Base-by-base conservation (phyloP, 2,797 vertebrate genomes). In the Siniperca undulata region DNA sequence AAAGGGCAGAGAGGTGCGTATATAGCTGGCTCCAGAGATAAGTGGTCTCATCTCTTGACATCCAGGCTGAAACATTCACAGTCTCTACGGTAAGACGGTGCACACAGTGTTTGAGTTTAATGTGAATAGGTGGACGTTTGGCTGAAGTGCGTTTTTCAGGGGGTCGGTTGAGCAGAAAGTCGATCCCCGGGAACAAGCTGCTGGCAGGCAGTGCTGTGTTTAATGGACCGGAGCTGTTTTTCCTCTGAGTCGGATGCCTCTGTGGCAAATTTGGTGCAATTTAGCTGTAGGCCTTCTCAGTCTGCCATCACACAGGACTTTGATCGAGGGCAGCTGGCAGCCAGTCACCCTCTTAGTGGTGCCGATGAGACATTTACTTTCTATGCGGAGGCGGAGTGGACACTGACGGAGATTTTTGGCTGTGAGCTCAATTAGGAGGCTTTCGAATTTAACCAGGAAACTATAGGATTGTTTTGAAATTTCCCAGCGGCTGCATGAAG, bases 211-310 rank as follows among this genome's bases (percentile, higher is more conserved):
- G 17, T 38, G 72, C 48, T 50, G 72, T 64, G 77, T 55, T 73
- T 82, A 84, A 84, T 78, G 83, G 73, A 59, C 44, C 81, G 3
- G 61, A 71, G 78, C 80, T 52, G 80, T 64, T 82, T 46, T 68
- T 69, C 44, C 59, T 86, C 55, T 2, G 60, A 76, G 77, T 53
- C 16, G 6, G 60, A 64, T 36, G 67, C 61, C 68, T 79, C 40
- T 0, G 52, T 79, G 75, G 84, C 42, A 83, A 67, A 85, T 89
- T 82, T 55, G 56, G 74, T 75, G 56, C 79, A 84, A 69, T 89
- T 86, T 78, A 77, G 61, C 84, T 34, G 56, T 17, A 50, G 77
- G 72, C 40, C 68, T 53, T 34, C 72, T 81, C 75, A 48, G 62
- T 55, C 27, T 78, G 77, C 55, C 76, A 1, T 71, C 64, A 52